Evolutionary conservation across 2,888 invertebrate genomes (phyloP).

Genomic region (Parnassius glacialis): DNA sequence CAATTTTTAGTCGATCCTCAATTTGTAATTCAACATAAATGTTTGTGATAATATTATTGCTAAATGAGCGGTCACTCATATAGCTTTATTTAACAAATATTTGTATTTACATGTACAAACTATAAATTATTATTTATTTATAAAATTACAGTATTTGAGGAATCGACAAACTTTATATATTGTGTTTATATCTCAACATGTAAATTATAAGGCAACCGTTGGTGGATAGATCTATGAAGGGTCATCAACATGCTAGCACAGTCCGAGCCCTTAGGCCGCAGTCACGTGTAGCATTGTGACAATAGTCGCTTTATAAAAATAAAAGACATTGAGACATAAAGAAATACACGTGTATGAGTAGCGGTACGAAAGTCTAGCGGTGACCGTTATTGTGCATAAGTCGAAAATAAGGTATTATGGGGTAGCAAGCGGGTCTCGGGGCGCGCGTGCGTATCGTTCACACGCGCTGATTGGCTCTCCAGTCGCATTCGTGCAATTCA

Average conservation of each 20-base stretch:
- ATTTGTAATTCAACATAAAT: not conserved
- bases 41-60: not conserved
- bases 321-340: not conserved
- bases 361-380: no score
- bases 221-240: slow-evolving; percentile 53
- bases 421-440: no score
- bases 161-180: slow-evolving; percentile 7
- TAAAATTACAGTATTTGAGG: not conserved
- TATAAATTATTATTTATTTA: slow-evolving; percentile 1
- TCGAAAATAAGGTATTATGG: no score
- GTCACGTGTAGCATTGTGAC: slow-evolving; percentile 7
- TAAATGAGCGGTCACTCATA: not conserved
- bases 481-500: no score
- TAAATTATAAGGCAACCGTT: slow-evolving; percentile 68
- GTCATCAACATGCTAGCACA: slow-evolving; percentile 51
- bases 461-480: no score
- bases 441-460: no score
- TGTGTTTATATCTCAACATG: slow-evolving; percentile 25
- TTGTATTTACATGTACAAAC: slow-evolving; percentile 3
- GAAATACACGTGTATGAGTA: no score
- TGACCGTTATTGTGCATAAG: no score
- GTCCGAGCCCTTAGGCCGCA: slow-evolving; percentile 34
- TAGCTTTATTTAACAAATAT: slow-evolving; percentile 13
- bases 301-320: not conserved
- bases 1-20: slow-evolving; percentile 22